Evolutionary conservation across 2,888 invertebrate genomes (phyloP).

Genomic region (Ophion ellenae): DNA sequence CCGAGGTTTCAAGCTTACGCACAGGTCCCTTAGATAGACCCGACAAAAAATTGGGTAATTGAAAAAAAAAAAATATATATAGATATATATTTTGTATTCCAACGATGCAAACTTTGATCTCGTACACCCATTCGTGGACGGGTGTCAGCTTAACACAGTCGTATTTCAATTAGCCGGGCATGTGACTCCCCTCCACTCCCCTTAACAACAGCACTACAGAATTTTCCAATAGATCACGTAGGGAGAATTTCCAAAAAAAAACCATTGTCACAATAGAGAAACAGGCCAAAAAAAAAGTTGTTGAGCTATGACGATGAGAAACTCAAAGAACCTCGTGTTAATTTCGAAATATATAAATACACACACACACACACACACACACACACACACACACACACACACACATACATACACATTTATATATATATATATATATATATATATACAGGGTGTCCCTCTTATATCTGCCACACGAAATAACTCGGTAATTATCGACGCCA

Average conservation of each 20-base stretch:
- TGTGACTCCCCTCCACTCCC: background rate
- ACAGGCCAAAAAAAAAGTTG: background rate
- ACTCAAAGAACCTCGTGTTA: constrained; percentile 7
- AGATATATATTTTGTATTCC: too few relatives aligned
- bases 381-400: too few relatives aligned
- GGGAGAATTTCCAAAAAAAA: too few relatives aligned
- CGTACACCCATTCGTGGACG: background rate
- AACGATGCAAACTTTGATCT: background rate
- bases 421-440: too few relatives aligned
- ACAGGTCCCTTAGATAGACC: too few relatives aligned
- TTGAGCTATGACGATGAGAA: background rate
- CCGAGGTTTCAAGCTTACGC: too few relatives aligned
- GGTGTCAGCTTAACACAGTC: background rate
- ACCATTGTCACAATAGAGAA: background rate
- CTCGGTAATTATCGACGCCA: too few relatives aligned
- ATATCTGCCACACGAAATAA: too few relatives aligned
- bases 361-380: too few relatives aligned
- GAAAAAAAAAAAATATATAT: background rate
- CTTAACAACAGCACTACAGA: background rate
- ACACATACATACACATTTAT: too few relatives aligned
- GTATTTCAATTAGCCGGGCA: background rate
- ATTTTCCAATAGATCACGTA: too few relatives aligned
- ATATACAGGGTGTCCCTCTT: too few relatives aligned
- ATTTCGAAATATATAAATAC: background rate
- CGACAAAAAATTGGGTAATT: background rate